These are phyloP conservation scores for Xiphorhynchus elegans DNA, from an alignment of 2,113 vertebrate genomes.

Conservation along the genomic window DNA sequence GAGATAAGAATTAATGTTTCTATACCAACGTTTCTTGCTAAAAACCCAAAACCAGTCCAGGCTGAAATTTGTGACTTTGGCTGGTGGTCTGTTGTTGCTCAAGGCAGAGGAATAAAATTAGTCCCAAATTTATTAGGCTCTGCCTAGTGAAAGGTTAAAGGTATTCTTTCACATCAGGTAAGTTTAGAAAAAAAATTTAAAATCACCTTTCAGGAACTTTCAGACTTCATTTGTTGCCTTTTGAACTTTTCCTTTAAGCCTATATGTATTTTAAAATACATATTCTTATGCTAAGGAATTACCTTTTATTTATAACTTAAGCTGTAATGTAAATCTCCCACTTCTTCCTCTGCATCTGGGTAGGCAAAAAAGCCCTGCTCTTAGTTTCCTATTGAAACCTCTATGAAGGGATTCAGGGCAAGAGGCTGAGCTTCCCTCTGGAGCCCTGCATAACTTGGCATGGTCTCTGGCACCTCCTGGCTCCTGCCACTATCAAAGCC, in stretches of 20 bases:
- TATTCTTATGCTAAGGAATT: neutral
- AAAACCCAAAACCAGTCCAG: neutral
- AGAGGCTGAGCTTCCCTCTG: neutral
- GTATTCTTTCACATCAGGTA: neutral
- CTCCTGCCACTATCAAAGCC: neutral
- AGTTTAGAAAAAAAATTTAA: fast-evolving
- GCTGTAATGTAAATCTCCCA: neutral
- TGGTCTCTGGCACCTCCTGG: neutral
- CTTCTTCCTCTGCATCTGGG: neutral
- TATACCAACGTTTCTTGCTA: neutral
- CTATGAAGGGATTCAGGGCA: neutral
- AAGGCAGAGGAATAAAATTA: neutral
- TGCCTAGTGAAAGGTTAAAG: neutral
- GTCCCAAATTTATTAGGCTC: neutral
- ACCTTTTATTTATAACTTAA: neutral
- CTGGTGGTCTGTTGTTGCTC: fast-evolving
- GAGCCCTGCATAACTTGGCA: neutral
- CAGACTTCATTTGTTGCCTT: neutral
- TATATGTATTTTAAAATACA: neutral
- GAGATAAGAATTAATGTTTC: neutral
- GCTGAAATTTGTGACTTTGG: neutral
- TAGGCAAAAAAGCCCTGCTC: neutral
- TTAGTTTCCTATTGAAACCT: neutral
- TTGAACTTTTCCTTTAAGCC: neutral
- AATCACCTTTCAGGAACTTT: neutral